phyloP scores from a whole-genome alignment of 2,113 vertebrate genomes.

The Panurus biarmicus region DNA sequence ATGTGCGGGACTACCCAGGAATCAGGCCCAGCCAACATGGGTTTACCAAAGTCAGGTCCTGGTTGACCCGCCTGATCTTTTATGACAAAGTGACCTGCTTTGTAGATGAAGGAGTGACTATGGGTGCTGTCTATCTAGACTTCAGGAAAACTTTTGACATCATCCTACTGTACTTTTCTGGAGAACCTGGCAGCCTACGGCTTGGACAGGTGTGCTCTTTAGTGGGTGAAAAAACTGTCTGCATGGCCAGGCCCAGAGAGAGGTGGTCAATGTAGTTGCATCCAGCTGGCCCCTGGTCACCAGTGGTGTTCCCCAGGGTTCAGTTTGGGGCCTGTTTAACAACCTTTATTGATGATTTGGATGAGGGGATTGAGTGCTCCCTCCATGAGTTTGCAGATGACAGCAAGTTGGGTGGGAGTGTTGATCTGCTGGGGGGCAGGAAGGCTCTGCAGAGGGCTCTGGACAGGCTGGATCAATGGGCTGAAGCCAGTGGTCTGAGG shows the following conservation, averaged over 20 bases:
- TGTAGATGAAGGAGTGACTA: background rate
- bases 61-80: background rate
- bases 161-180: background rate
- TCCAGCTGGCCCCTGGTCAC: background rate
- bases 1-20: background rate
- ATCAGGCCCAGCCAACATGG: background rate
- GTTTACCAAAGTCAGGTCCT: background rate
- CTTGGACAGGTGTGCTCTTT: background rate
- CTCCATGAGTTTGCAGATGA: background rate
- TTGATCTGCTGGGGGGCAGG: background rate
- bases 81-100: background rate
- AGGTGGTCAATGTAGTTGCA: background rate
- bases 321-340: background rate
- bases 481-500: background rate
- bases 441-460: background rate
- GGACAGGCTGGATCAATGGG: background rate
- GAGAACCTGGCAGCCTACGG: background rate
- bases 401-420: background rate
- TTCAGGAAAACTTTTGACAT: background rate
- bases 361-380: background rate
- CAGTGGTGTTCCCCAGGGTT: background rate
- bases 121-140: background rate
- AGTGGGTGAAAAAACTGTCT: background rate
- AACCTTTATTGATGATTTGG: background rate
- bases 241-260: background rate